Percentiles rank a stretch among this genome's conserved stretches.
Evolutionary conservation across 2,113 vertebrate species (phyloP).

Genomic region (Microcebus ravelobensis): DNA sequence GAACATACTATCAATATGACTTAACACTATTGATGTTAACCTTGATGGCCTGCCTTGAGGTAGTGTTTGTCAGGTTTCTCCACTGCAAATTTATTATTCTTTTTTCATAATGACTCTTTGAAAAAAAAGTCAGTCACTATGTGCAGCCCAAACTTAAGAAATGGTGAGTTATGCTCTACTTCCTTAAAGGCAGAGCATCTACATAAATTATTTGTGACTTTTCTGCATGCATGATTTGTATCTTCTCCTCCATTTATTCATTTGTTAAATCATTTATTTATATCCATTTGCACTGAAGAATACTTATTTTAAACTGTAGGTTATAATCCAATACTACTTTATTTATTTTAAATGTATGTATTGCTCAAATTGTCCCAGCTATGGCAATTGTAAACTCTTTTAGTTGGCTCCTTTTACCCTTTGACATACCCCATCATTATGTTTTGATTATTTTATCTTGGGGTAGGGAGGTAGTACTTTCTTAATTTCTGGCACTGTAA

Average conservation of each 20-base stretch:
- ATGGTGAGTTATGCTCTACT: background rate
- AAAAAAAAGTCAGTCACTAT: background rate
- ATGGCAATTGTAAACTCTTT: background rate
- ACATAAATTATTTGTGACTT: background rate
- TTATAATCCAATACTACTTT: background rate
- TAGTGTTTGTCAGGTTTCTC: background rate
- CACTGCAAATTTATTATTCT: background rate
- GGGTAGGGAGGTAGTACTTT: background rate
- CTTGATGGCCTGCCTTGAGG: background rate
- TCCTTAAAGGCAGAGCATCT: background rate
- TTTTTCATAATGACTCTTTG: background rate
- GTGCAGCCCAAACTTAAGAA: background rate
- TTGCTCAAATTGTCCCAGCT: background rate
- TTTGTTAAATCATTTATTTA: background rate
- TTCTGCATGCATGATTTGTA: background rate
- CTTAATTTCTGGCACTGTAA: background rate
- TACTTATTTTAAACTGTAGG: background rate
- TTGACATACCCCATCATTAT: background rate
- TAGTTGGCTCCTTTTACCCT: background rate
- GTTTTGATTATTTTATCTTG: background rate
- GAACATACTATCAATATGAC: background rate
- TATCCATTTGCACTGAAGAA: background rate
- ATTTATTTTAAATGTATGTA: background rate
- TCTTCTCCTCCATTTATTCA: background rate
- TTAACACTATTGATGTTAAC: background rate